Evolutionary conservation across 2,113 vertebrate genomes (phyloP).

Genomic region (Zapornia atra): DNA sequence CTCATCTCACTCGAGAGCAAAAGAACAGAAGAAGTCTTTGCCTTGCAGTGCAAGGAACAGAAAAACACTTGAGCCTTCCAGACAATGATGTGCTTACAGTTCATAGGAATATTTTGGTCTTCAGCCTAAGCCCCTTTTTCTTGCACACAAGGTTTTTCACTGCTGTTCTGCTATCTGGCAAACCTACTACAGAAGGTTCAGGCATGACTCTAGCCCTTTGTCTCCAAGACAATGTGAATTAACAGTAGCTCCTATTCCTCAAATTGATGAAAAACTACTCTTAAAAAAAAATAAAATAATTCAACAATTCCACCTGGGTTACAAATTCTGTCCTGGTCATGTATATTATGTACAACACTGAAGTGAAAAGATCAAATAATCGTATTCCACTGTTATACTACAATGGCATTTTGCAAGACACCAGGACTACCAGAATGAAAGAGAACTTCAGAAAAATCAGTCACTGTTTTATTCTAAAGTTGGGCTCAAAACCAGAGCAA

Average conservation of each 20-base stretch:
- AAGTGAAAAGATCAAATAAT: not conserved
- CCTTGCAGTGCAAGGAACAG: not conserved
- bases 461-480: not conserved
- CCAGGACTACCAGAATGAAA: not conserved
- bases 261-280: not conserved
- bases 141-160: not conserved
- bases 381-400: not conserved
- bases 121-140: not conserved
- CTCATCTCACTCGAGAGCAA: not conserved
- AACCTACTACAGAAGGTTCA: not conserved
- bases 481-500: not conserved
- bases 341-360: not conserved
- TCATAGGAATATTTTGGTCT: not conserved
- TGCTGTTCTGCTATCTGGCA: not conserved
- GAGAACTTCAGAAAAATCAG: not conserved
- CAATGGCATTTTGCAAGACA: not conserved
- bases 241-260: not conserved
- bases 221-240: not conserved
- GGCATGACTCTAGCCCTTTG: not conserved
- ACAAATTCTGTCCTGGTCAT: not conserved
- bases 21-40: not conserved
- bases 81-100: not conserved
- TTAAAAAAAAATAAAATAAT: not conserved
- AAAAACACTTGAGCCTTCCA: not conserved
- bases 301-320: not conserved